A percentile compares a stretch with the other conserved stretches of the same genome.
These are phyloP conservation scores for Scrobipalpa atriplicella DNA, from an alignment of 2,888 invertebrate species.

Conservation along the genomic window DNA sequence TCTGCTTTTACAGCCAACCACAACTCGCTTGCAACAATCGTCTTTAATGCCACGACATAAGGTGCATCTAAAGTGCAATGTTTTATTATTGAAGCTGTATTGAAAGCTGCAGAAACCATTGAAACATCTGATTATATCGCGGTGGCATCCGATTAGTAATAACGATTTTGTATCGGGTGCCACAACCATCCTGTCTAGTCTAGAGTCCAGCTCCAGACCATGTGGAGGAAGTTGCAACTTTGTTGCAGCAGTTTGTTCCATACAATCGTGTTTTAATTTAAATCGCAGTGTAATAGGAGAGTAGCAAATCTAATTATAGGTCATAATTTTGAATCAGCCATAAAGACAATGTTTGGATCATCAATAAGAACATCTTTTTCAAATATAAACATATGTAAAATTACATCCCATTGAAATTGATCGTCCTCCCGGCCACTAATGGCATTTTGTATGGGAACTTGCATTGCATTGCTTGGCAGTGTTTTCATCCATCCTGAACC, in stretches of 20 bases:
- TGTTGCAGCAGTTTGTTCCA: background rate
- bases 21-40: background rate
- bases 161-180: constrained; percentile 18
- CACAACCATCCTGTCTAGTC: background rate
- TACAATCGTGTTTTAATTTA: no score
- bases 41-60: background rate
- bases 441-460: no score
- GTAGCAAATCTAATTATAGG: no score
- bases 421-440: no score
- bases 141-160: constrained; percentile 24
- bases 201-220: no score
- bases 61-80: background rate
- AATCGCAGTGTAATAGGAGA: no score
- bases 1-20: constrained; percentile 3
- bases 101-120: constrained; percentile 21
- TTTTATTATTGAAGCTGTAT: background rate
- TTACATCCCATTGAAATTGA: no score
- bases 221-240: background rate
- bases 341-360: no score
- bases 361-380: no score
- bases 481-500: background rate
- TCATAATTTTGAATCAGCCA: no score
- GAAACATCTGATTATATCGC: constrained; percentile 20
- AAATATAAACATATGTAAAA: no score
- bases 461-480: no score